Conservation (phyloP, 2,113 vertebrate genomes). For the Melierax canorus region DNA sequence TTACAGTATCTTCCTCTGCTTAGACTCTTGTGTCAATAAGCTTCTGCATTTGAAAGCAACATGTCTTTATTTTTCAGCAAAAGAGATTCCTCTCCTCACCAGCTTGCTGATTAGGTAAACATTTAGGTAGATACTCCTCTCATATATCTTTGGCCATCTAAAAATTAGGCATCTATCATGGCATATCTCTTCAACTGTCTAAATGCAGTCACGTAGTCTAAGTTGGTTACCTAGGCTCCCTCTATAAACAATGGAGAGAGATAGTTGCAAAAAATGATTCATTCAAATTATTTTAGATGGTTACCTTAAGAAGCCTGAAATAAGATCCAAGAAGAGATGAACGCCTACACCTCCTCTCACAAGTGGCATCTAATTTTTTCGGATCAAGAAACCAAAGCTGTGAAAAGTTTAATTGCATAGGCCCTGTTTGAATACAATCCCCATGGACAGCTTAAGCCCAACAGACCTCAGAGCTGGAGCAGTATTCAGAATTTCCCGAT, state of each 20-base stretch:
- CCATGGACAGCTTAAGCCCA: not conserved
- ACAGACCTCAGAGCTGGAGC: not conserved
- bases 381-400: not conserved
- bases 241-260: not conserved
- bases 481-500: not conserved
- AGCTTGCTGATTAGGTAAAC: not conserved
- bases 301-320: conserved; percentile 35
- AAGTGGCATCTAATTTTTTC: not conserved
- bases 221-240: not conserved
- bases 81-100: not conserved
- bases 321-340: conserved; percentile 26
- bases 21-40: not conserved
- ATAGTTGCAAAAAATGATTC: not conserved
- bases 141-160: not conserved
- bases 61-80: not conserved
- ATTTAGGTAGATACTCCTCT: not conserved
- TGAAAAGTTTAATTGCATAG: not conserved
- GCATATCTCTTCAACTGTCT: not conserved
- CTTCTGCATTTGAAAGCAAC: not conserved
- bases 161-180: not conserved
- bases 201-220: not conserved
- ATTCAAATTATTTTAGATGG: conserved; percentile 32
- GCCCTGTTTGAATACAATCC: not conserved
- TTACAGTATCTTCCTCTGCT: not conserved
- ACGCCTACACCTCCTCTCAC: not conserved